Evolutionary conservation across 2,797 vertebrate species (phyloP).

Genomic region (Amblyraja radiata): DNA sequence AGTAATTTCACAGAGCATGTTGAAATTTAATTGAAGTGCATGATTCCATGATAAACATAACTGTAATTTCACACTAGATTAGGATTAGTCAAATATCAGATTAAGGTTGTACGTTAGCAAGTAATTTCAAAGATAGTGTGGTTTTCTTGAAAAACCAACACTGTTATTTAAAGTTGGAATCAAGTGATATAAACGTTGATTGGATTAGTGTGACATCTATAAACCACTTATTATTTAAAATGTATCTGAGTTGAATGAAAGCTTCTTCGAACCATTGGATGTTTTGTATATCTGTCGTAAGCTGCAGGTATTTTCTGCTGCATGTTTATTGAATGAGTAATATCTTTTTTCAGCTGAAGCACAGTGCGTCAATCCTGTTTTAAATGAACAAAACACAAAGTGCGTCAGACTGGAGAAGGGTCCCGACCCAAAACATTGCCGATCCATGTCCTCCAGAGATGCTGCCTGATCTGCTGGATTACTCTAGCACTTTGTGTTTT

Average conservation of each 20-base stretch:
- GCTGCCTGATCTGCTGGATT: too few relatives aligned
- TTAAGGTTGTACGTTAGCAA: constrained; percentile 64
- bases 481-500: too few relatives aligned
- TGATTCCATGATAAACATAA: constrained; percentile 66
- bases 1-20: constrained; percentile 65
- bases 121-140: constrained; percentile 62
- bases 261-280: neutral
- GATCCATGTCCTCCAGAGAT: too few relatives aligned
- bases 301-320: neutral
- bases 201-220: neutral
- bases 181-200: neutral
- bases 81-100: constrained; percentile 63
- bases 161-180: constrained; percentile 40
- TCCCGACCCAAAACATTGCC: too few relatives aligned
- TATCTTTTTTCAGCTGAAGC: neutral
- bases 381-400: too few relatives aligned
- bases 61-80: constrained; percentile 69
- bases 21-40: constrained; percentile 71
- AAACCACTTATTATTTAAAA: neutral
- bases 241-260: neutral
- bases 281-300: neutral
- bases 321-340: neutral
- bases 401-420: too few relatives aligned
- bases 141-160: constrained; percentile 44
- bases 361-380: neutral